These are phyloP conservation scores for Desoria tigrina DNA, from an alignment of 2,888 invertebrate species.

Conservation along the genomic window DNA sequence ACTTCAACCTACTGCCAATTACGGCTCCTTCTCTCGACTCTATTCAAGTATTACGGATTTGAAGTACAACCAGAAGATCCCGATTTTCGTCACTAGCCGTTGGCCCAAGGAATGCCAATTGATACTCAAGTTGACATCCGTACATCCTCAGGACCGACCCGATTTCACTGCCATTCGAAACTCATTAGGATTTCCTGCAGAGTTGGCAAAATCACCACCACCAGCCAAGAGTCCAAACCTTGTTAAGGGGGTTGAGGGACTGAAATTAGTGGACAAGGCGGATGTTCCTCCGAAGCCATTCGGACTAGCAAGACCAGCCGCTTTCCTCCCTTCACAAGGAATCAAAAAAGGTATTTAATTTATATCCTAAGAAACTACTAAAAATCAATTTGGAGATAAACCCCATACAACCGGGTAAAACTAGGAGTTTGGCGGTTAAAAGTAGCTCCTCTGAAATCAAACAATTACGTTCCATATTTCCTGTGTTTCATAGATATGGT, in stretches of 20 bases:
- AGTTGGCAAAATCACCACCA: not conserved
- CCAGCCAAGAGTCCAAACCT: not conserved
- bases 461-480: no score
- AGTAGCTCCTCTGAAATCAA: no score
- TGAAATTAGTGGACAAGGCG: not conserved
- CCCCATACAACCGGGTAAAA: no score
- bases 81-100: not conserved
- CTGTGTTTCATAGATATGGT: no score
- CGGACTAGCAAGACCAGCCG: no score
- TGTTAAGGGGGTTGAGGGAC: not conserved
- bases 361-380: no score
- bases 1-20: not conserved
- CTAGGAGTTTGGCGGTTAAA: no score
- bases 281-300: no score
- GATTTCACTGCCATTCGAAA: not conserved
- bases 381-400: no score
- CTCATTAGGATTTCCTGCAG: no score
- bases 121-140: conserved; percentile 8
- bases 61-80: not conserved
- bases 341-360: no score
- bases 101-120: not conserved
- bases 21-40: not conserved
- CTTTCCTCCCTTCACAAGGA: no score
- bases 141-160: not conserved
- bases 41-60: not conserved